Evolutionary conservation across 2,797 vertebrate species (phyloP), one percentile per base, ranked within the genome.

Genomic region (Tenualosa ilisha): DNA sequence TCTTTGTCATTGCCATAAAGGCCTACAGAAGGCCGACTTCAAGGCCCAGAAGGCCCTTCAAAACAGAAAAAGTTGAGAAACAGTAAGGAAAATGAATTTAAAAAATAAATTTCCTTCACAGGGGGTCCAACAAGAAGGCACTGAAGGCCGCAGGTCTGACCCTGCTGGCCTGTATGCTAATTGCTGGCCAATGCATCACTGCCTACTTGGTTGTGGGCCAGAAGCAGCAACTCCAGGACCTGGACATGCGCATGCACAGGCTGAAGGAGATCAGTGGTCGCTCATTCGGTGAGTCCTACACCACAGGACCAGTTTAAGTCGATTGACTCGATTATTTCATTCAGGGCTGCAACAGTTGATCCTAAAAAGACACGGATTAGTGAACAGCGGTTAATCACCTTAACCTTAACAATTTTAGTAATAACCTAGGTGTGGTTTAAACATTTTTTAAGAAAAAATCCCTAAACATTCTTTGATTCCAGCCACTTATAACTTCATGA

Each of bases 141-240:
- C 94, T 94, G 0, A 91, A 93, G 87, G 91, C 96, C 84, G 94
- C 96, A 0, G 91, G 94, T 0, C 15, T 98, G 2, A 96, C 97
- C 26, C 85, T 98, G 90, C 87, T 99, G 92, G 96, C 95, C 51
- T 93, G 94, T 0, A 89, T 97, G 88, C 97, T 99, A 83, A 92
- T 99, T 0, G 96, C 89, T 0, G 95, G 97, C 85, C 97, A 99
- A 93, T 97, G 92, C 0, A 91, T 96, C 86, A 96, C 95, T 0
- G 53, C 94, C 88, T 98, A 97, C 94, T 97, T 96, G 82, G 90
- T 97, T 82, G 91, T 96, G 88, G 94, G 92, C 90, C 97, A 99
- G 89, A 86, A 90, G 49, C 17, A 81, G 0, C 90, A 96, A 87
- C 85, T 98, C 91, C 90, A 5, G 84, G 81, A 79, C 1, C 85